Evolutionary conservation across 2,888 invertebrate genomes (phyloP), one percentile per base, ranked within the genome.

Genomic region (Amblyjoppa fuscipennis): DNA sequence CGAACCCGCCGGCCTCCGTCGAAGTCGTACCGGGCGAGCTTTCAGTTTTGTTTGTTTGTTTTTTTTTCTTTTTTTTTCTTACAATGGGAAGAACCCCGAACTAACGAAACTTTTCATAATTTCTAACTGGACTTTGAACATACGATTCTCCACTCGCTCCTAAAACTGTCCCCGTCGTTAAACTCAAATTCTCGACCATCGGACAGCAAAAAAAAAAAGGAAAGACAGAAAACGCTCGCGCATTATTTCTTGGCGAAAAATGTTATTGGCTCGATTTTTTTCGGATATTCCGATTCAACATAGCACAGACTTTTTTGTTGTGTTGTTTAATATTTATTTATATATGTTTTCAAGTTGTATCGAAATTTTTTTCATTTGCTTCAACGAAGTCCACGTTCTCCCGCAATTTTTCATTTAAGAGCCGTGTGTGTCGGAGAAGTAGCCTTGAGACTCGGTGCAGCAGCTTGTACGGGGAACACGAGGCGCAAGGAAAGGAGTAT

Each of bases 401-500:
- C 9, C 11, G 16, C 9, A 13, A 20, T 34, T 34, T 38, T 9
- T 38, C 6, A 20, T 28, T 68, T 34, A 5, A 49, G 51, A 28
- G 13, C 13, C 64, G 20, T 61, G 79, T 61, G 76, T 71, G 76
- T 51, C 82, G 45, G 56, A 73, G 74, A 49, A 81, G 83, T 77
- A 87, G 84, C 82, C 84, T 87, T 87, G 87, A 85, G 86, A 84
- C 71, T 79, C 68, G 78, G 75, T 78, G 75, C 56, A 49, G 45
- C 25, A 16, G 49, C n/a, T 13, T 38, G n/a, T 31, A 38, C 56
- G n/a, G n/a, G 59, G 78, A 11, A 31, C 11, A 45, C 68, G 68
- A 31, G 56, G 56, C 66, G 53, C 7, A 61, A 76, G 70, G 41
- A 64, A 64, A 71, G 71, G 56, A 59, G 41, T 68, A 45, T 74